Conservation (phyloP, 2,888 invertebrate species). For the Lepidocyrtinus sp. region DNA sequence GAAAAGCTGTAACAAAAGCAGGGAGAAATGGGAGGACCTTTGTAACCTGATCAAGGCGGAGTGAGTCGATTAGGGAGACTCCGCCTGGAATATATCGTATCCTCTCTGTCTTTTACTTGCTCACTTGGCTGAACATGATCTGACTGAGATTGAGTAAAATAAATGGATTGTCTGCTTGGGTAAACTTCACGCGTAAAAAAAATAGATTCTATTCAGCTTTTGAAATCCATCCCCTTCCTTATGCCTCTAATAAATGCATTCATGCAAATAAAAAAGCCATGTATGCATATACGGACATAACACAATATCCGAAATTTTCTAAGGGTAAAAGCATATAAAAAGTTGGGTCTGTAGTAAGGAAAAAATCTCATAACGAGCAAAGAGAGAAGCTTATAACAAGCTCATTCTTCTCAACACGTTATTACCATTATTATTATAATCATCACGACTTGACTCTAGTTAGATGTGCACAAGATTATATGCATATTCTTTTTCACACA, state of each 20-base stretch:
- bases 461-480: constrained; percentile 14
- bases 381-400: constrained; percentile 20
- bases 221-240: neutral
- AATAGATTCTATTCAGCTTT: neutral
- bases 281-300: neutral
- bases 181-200: neutral
- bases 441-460: constrained; percentile 17
- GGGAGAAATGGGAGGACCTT: constrained; percentile 51
- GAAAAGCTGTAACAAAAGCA: constrained; percentile 28
- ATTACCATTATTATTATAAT: constrained; percentile 38
- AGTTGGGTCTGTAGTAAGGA: constrained; percentile 27
- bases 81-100: constrained; percentile 55
- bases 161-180: neutral
- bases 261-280: constrained; percentile 28
- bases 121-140: neutral
- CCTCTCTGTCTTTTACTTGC: neutral
- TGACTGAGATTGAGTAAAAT: neutral
- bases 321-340: too few relatives aligned
- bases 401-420: constrained; percentile 42
- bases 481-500: constrained; percentile 53
- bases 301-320: too few relatives aligned
- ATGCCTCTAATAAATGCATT: constrained; percentile 21
- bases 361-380: constrained; percentile 40
- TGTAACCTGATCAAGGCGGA: constrained; percentile 61
- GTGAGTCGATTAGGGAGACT: constrained; percentile 59